Evolutionary conservation across 2,888 invertebrate genomes (phyloP), one percentile per base, ranked within the genome.

Genomic region (Thera obeliscata): DNA sequence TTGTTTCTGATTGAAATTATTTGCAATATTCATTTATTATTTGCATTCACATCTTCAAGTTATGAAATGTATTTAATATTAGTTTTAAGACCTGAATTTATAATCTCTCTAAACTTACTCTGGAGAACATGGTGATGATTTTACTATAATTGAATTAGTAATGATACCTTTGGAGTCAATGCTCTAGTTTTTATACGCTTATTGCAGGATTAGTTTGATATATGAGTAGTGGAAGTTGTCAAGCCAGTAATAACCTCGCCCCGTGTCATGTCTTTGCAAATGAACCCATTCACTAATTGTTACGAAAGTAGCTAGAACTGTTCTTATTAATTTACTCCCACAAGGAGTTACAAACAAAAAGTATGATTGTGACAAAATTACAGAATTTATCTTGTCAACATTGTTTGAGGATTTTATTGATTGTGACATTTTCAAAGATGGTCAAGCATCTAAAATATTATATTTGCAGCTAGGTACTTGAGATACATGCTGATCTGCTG

Each of bases 81-180:
- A 6, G 5, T 41, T 41, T 41, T 5, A 7, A 1, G 41, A 6
- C 41, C 5, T 5, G 1, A 50, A 7, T 50, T 50, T 22, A n/a
- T 22, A 12, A 50, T 50, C 7, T 35, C 59, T 36, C 0, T 4
- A 46, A 33, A 58, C 48, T 46, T 78, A 87, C 87, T 83, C 85
- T 87, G 67, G 80, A 82, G 79, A 81, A 82, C 87, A 86, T 86
- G 71, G 79, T 84, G 78, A 71, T 76, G 77, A 62, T 66, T 76
- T 62, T 64, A 76, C 75, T 75, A 73, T 73, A 76, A 75, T 77
- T 74, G 73, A 73, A 72, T 74, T 65, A 67, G 74, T 74, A 81
- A 79, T 86, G 85, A 82, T 86, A 71, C 68, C 69, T 72, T 61
- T 70, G 64, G 70, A 71, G 58, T 71, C 65, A 71, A 67, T 76